Conservation (phyloP, 2,113 vertebrate species). For the Gobius niger region DNA sequence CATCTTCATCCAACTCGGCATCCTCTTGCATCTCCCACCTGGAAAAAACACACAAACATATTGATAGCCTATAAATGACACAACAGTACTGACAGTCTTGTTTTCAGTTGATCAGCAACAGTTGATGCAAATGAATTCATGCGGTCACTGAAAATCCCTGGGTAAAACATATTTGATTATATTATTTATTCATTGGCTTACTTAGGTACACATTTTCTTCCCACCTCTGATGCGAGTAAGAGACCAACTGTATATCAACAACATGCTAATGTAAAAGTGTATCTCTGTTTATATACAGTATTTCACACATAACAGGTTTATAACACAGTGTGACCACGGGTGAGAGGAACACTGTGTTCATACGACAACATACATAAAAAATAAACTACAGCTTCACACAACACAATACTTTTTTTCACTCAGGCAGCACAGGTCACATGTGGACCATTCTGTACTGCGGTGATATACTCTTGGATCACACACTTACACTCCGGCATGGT, state of each 20-base stretch:
- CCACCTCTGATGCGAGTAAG: background rate
- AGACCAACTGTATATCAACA: constrained; percentile 1
- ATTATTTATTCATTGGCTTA: background rate
- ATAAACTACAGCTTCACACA: constrained; percentile 1
- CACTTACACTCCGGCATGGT: constrained; percentile 8
- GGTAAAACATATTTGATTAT: background rate
- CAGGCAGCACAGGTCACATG: constrained; percentile 30
- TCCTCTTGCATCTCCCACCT: constrained; percentile 94
- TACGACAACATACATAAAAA: constrained; percentile 2
- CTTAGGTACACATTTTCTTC: background rate
- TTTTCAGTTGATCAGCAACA: no score
- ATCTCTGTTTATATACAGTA: background rate
- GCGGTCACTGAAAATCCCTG: no score
- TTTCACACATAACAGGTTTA: constrained; percentile 17
- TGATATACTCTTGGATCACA: constrained; percentile 12
- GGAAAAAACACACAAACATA: constrained; percentile 62
- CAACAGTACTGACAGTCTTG: background rate
- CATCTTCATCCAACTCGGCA: constrained; percentile 84
- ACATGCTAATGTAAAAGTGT: constrained; percentile 3
- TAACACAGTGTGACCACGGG: constrained; percentile 4
- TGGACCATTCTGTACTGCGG: constrained; percentile 8
- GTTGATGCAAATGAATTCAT: no score
- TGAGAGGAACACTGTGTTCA: constrained; percentile 1
- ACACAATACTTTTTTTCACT: constrained; percentile 12
- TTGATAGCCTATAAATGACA: background rate